Conservation (phyloP, 2,113 vertebrate genomes). For the Dicrurus megarhynchus region DNA sequence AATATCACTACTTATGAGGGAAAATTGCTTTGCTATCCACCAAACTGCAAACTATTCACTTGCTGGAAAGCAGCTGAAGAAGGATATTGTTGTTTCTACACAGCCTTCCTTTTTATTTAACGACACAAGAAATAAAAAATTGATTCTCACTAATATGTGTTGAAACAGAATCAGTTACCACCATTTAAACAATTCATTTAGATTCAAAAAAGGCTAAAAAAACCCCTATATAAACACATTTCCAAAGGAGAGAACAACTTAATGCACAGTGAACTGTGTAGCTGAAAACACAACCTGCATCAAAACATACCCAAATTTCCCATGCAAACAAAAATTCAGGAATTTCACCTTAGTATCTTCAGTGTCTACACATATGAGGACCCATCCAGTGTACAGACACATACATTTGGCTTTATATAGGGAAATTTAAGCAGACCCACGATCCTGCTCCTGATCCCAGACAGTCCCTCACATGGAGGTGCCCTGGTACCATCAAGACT, state of each 20-base stretch:
- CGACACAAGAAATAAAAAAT: background rate
- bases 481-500: no score
- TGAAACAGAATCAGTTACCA: background rate
- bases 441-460: background rate
- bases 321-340: background rate
- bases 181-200: background rate
- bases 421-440: background rate
- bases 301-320: background rate
- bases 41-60: background rate
- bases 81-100: background rate
- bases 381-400: rapidly evolving
- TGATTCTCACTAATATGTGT: background rate
- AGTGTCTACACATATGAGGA: background rate
- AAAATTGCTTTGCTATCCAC: background rate
- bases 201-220: background rate
- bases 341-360: background rate
- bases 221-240: rapidly evolving
- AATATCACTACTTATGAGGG: background rate
- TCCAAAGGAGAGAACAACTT: background rate
- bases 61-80: background rate
- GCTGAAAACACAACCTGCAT: background rate
- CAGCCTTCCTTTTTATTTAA: background rate
- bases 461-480: no score
- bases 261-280: background rate
- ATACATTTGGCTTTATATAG: rapidly evolving